These are phyloP conservation scores for Diabrotica balteata DNA, from an alignment of 2,888 invertebrate species.

Conservation along the genomic window DNA sequence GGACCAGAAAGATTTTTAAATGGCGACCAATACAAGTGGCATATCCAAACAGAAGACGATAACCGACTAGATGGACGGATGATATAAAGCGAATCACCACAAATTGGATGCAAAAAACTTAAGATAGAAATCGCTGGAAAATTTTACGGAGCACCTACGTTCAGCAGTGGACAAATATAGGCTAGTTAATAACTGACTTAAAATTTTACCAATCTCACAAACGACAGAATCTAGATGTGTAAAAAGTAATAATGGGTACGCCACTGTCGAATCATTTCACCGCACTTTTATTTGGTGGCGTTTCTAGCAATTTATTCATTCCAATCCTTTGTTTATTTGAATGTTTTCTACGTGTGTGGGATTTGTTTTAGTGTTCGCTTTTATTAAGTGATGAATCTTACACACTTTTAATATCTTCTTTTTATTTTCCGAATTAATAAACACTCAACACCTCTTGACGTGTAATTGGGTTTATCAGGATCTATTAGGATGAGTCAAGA, in stretches of 20 bases:
- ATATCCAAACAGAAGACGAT: too few species aligned
- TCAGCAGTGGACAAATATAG: too few species aligned
- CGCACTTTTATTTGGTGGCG: background rate
- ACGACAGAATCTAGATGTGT: too few species aligned
- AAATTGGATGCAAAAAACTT: too few species aligned
- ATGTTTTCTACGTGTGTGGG: constrained; percentile 27
- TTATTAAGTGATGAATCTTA: constrained; percentile 35
- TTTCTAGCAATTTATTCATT: constrained; percentile 16
- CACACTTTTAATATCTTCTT: constrained; percentile 27
- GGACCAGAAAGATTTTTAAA: too few species aligned
- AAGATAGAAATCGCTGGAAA: too few species aligned
- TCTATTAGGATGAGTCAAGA: constrained; percentile 6
- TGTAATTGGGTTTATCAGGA: constrained; percentile 19
- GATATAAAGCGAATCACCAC: too few species aligned
- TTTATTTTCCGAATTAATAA: constrained; percentile 22
- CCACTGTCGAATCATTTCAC: background rate
- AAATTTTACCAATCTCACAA: too few species aligned
- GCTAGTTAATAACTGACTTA: too few species aligned
- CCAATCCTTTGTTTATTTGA: constrained; percentile 25
- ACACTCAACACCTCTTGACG: constrained; percentile 9
- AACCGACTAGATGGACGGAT: too few species aligned
- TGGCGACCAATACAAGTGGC: too few species aligned
- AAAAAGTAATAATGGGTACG: background rate
- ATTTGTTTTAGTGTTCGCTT: constrained; percentile 19
- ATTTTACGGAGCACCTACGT: too few species aligned